phyloP scores from a whole-genome alignment of 2,888 invertebrate genomes.

The Troides aeacus region DNA sequence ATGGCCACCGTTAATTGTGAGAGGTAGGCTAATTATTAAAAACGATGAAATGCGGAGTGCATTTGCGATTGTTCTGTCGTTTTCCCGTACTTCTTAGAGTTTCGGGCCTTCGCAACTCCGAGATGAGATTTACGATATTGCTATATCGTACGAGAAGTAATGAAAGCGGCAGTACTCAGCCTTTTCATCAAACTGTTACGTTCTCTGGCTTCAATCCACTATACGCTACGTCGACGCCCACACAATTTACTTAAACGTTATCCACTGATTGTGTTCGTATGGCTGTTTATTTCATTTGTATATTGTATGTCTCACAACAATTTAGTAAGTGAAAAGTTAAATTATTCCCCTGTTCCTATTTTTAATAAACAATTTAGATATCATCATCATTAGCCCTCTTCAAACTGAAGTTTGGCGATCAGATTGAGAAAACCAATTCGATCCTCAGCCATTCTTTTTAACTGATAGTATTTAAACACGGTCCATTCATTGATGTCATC shows the following conservation, averaged over 20 bases:
- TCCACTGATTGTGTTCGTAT: constrained; percentile 6
- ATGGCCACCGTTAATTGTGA: constrained; percentile 33
- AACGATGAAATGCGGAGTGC: constrained; percentile 30
- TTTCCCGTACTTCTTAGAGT: constrained; percentile 13
- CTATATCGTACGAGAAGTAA: constrained; percentile 47
- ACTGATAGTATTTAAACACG: no score
- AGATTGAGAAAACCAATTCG: no score
- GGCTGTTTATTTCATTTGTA: constrained; percentile 15
- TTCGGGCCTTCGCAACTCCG: constrained; percentile 20
- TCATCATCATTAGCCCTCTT: no score
- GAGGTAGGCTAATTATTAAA: constrained; percentile 31
- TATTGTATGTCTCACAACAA: neutral
- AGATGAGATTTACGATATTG: constrained; percentile 45
- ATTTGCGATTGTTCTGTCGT: constrained; percentile 30
- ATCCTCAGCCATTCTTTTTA: no score
- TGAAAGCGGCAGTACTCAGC: constrained; percentile 53
- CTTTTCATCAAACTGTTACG: constrained; percentile 35
- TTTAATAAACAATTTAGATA: no score
- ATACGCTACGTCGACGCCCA: constrained; percentile 23
- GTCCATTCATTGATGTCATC: no score
- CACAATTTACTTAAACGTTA: constrained; percentile 30
- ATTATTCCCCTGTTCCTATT: no score
- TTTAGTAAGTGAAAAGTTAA: no score
- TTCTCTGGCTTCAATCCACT: constrained; percentile 31
- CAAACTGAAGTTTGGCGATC: no score